A percentile compares a stretch with the other conserved stretches of the same genome.
Evolutionary conservation across 2,888 invertebrate species (phyloP).

Genomic region (Metellina segmentata): DNA sequence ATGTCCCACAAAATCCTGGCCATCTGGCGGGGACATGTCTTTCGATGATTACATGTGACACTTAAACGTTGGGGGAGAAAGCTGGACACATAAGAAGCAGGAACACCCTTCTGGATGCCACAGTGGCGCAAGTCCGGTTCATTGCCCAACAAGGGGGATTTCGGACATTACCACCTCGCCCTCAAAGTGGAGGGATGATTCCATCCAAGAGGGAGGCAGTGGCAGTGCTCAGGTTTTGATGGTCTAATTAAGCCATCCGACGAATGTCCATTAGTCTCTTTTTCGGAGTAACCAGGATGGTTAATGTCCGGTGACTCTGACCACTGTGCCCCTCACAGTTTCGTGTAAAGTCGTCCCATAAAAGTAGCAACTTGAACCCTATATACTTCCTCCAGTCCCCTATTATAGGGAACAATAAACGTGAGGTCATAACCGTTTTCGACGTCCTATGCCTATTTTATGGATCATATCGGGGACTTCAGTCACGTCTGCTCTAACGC

Average conservation of each 20-base stretch:
- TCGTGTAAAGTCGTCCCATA: conserved; percentile 64
- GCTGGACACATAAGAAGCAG: conserved; percentile 39
- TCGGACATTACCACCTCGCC: neutral
- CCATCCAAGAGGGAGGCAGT: neutral
- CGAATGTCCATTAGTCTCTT: neutral
- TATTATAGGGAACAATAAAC: conserved; percentile 72
- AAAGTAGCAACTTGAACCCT: conserved; percentile 71
- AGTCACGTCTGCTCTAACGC: conserved; percentile 55
- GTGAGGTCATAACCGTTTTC: conserved; percentile 73
- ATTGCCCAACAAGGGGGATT: neutral
- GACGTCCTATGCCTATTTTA: conserved; percentile 74
- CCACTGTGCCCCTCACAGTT: conserved; percentile 19
- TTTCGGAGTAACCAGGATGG: neutral
- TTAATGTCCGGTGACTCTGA: conserved; percentile 16
- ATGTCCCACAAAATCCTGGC: conserved; percentile 71
- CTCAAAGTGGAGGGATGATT: too few species aligned
- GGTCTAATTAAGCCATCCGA: neutral
- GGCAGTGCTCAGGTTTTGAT: neutral
- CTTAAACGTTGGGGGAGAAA: conserved; percentile 57
- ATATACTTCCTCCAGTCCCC: conserved; percentile 65
- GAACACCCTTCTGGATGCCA: neutral
- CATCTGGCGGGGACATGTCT: conserved; percentile 69
- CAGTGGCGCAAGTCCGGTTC: conserved; percentile 31
- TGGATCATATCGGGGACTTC: conserved; percentile 70
- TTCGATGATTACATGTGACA: conserved; percentile 73